Conservation (phyloP, 2,888 invertebrate species). For the Xylocampa areola region DNA sequence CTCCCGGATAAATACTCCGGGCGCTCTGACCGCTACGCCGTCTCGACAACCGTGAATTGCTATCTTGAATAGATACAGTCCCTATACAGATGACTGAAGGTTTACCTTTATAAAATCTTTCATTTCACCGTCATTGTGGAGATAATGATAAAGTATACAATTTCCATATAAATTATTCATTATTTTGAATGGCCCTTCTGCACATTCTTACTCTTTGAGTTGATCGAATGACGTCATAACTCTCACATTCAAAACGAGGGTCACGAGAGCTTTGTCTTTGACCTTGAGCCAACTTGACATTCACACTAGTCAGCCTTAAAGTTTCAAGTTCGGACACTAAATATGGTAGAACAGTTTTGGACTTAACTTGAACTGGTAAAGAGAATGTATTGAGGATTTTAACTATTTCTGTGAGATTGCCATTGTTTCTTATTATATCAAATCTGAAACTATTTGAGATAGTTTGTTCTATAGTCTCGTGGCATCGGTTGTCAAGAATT, state of each 20-base stretch:
- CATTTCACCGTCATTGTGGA: too few relatives aligned
- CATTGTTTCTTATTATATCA: too few relatives aligned
- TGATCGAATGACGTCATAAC: slow-evolving; percentile 54
- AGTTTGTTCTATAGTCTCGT: too few relatives aligned
- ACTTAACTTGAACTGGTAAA: background rate
- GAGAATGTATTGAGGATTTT: background rate
- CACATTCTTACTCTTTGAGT: slow-evolving; percentile 2
- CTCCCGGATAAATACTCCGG: too few relatives aligned
- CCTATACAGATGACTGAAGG: too few relatives aligned
- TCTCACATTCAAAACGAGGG: slow-evolving; percentile 49
- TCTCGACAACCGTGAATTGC: too few relatives aligned
- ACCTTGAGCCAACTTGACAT: slow-evolving; percentile 39
- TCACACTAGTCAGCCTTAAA: slow-evolving; percentile 30
- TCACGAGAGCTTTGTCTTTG: slow-evolving; percentile 35
- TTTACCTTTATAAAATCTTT: too few relatives aligned
- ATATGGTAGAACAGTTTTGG: slow-evolving; percentile 3
- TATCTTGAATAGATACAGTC: too few relatives aligned
- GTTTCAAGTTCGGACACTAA: slow-evolving; percentile 25
- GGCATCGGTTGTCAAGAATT: too few relatives aligned
- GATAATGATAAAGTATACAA: too few relatives aligned
- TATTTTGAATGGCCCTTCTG: slow-evolving; percentile 12
- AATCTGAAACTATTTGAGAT: too few relatives aligned
- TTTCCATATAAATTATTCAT: background rate
- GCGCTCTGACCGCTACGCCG: too few relatives aligned
- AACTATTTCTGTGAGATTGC: background rate